Base-by-base conservation (phyloP, 92 coral and sea anemone species). In the Meandrina meandrites region DNA sequence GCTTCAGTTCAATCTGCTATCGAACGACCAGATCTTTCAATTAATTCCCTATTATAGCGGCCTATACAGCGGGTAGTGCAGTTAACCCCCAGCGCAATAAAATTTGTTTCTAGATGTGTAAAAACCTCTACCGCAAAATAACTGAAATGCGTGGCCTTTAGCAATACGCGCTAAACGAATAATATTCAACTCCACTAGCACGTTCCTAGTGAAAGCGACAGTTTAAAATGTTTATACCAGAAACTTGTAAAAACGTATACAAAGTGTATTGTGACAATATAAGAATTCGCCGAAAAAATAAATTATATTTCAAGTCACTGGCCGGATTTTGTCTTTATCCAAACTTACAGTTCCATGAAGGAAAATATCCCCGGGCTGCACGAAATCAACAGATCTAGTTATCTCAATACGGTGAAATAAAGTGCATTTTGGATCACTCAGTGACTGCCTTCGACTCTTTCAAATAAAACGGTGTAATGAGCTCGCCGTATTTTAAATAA, bases 41-140 rank as follows among this genome's bases (percentile, higher is more conserved):
- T 35, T 57, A 32, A 79, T 50, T 78, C 72, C 34, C 71, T 19
- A 79, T 79, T 32, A 47, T 31, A 57, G 21, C 32, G 50, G 83
- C 8, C 18, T 12, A 22, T 30, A 0, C 69, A 13, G 70, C 21
- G 8, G 51, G 71, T 34, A 15, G 48, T 19, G 37, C 5, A 3
- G 27, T 32, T 8, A 45, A 4, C 76, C 27, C 76, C 78, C 14
- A 22, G 37, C 21, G 35, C 30, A 73, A 73, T 73, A 27, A 18
- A 18, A 35, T 73, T 24, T 18, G 24, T 18, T 40, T 27, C 51
- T n/a, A n/a, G 19, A 19, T 73, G 12, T 73, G 35, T 73, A 16
- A 8, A 28, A 19, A 37, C 51, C 47, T 18, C 76, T 21, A 70
- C 35, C 27, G 30, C 27, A 66, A 9, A 1, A 5, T 24, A 32